phyloP scores from a whole-genome alignment of 2,797 vertebrate species.

The Epinephelus malabaricus region DNA sequence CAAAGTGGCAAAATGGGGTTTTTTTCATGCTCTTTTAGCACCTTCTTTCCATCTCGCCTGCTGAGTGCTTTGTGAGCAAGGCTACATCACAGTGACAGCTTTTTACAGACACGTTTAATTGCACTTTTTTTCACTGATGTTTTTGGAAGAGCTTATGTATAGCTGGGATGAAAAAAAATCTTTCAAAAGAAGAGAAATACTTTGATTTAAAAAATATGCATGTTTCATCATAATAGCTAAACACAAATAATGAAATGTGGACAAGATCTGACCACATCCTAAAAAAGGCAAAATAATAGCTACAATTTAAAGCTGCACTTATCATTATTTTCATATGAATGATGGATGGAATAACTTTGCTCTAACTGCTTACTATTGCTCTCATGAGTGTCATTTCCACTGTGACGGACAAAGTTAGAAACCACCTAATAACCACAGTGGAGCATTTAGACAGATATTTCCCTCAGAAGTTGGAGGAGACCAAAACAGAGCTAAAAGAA shows the following conservation, averaged over 20 bases:
- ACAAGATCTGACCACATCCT: background rate
- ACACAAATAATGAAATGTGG: no score
- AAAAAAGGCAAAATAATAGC: background rate
- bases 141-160: background rate
- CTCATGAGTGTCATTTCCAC: no score
- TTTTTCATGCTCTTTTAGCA: background rate
- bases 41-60: background rate
- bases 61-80: constrained; percentile 8
- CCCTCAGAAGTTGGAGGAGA: no score
- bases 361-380: no score
- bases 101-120: constrained; percentile 16
- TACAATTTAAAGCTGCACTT: background rate
- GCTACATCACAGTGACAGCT: background rate
- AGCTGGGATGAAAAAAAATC: background rate
- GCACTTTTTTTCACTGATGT: background rate
- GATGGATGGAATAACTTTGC: background rate
- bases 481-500: no score
- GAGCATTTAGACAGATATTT: no score
- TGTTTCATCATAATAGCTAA: no score
- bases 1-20: background rate
- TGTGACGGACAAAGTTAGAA: no score
- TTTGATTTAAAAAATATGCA: no score
- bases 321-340: background rate
- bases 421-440: no score
- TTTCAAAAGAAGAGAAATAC: background rate